Evolutionary conservation across 2,797 vertebrate genomes (phyloP), one percentile per base, ranked within the genome.

Genomic region (Micromesistius poutassou): DNA sequence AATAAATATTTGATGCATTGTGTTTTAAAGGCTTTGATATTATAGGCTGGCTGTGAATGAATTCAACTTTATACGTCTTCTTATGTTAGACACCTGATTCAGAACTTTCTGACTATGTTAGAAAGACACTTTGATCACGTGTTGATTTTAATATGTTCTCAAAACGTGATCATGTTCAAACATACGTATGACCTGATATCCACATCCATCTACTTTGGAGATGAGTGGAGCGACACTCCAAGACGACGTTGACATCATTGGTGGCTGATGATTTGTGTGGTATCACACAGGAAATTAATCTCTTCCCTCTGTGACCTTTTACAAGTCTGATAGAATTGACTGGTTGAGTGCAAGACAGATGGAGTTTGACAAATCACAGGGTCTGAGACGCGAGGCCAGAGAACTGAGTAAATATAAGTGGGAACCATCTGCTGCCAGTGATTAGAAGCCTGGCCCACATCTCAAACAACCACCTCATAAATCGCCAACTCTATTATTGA

Each of bases 301-400:
- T 50, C 81, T 73, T 38, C 33, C 5, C 5, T 77, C 76, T 30
- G 4, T 70, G 75, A 85, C 83, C 83, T 83, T 83, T 80, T 82
- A 1, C 74, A 72, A 74, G 84, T 84, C 66, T 66, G 68, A 83
- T 80, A 74, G 55, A 46, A 73, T 68, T 25, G 46, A 35, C 13
- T 50, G 75, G n/a, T 80, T 71, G 73, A n/a, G n/a, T n/a, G n/a
- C n/a, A n/a, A n/a, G n/a, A 74, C 46, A 71, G 62, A 82, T 68
- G 30, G 33, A 76, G 42, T 71, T 22, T 70, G 71, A 78, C 76
- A 76, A 13, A 25, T 42, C 31, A 74, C 22, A 22, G 68, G 73
- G 72, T 71, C 74, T 73, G 70, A 19, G 13, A 28, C 4, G 55
- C 7, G 55, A 16, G 78, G 62, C 42, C 71, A 2, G 38, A 77